These are phyloP conservation scores for Anguilla obscura DNA, from an alignment of 2,797 vertebrate genomes.

Conservation along the genomic window DNA sequence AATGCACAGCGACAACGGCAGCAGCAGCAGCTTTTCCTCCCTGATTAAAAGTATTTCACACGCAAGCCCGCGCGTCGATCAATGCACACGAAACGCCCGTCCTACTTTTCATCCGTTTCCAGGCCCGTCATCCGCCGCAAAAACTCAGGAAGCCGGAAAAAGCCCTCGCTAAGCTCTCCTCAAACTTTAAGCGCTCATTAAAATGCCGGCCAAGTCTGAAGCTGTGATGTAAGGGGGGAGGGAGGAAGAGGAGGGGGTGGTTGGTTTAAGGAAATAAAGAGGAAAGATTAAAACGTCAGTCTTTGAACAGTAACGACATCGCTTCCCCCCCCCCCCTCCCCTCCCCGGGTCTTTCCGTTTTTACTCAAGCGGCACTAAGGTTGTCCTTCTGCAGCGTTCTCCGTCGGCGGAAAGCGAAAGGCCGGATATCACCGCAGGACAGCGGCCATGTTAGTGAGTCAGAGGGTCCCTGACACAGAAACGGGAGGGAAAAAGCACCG, in stretches of 20 bases:
- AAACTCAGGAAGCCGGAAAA: constrained; percentile 1
- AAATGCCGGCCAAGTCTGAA: constrained; percentile 29
- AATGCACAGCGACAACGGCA: not conserved
- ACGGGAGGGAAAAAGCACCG: not conserved
- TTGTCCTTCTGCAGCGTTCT: not conserved
- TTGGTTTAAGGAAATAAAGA: constrained; percentile 4
- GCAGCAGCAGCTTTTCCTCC: constrained; percentile 3
- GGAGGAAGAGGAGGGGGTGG: not conserved
- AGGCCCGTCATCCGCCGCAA: not conserved
- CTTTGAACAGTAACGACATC: not conserved
- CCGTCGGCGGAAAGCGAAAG: not conserved
- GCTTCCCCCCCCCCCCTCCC: not conserved
- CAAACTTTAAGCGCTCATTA: constrained; percentile 30
- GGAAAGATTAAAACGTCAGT: constrained; percentile 24
- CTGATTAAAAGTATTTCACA: constrained; percentile 19
- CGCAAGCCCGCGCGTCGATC: constrained; percentile 30
- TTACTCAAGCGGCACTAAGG: constrained; percentile 20
- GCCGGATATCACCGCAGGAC: not conserved
- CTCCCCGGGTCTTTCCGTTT: not conserved
- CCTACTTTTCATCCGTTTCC: constrained; percentile 30
- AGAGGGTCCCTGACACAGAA: not conserved
- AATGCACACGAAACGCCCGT: constrained; percentile 32
- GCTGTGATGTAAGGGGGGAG: not conserved
- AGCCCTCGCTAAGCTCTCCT: constrained; percentile 28
- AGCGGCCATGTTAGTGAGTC: constrained; percentile 18